These are phyloP conservation scores for Bibio marci DNA, from an alignment of 2,888 invertebrate genomes.

Conservation along the genomic window DNA sequence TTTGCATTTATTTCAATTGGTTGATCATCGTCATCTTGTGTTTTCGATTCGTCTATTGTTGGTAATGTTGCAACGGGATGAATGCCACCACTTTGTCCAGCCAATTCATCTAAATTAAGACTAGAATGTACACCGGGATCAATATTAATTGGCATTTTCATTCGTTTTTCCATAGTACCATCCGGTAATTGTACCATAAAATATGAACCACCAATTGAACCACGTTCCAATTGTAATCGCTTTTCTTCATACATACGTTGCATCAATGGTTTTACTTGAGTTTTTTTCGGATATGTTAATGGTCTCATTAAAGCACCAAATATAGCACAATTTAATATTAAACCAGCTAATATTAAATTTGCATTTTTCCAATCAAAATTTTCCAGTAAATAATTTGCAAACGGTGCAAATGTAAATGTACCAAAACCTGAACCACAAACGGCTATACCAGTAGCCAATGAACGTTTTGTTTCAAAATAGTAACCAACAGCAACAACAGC, in stretches of 20 bases:
- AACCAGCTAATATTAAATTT: constrained; percentile 77
- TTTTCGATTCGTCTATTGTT: constrained; percentile 73
- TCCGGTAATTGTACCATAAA: constrained; percentile 78
- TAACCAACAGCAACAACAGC: constrained; percentile 95
- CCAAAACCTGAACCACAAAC: constrained; percentile 89
- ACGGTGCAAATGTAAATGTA: constrained; percentile 87
- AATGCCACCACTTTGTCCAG: constrained; percentile 53
- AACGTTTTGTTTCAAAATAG: constrained; percentile 91
- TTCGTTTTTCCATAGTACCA: constrained; percentile 74
- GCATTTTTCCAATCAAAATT: constrained; percentile 79
- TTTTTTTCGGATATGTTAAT: constrained; percentile 29
- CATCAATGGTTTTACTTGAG: constrained; percentile 52
- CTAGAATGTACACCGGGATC: constrained; percentile 91
- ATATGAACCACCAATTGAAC: constrained; percentile 74
- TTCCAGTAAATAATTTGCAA: constrained; percentile 62
- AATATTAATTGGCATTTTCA: constrained; percentile 80
- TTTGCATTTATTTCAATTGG: constrained; percentile 10
- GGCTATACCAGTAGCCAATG: constrained; percentile 86
- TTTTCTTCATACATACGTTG: constrained; percentile 90
- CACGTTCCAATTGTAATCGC: constrained; percentile 75
- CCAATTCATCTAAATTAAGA: constrained; percentile 69
- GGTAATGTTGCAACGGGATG: constrained; percentile 75
- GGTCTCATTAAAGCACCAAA: constrained; percentile 45
- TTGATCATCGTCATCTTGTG: constrained; percentile 32
- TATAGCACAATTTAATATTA: constrained; percentile 80